Conservation (phyloP, 2,113 vertebrate species). For the Chaetops frenatus region DNA sequence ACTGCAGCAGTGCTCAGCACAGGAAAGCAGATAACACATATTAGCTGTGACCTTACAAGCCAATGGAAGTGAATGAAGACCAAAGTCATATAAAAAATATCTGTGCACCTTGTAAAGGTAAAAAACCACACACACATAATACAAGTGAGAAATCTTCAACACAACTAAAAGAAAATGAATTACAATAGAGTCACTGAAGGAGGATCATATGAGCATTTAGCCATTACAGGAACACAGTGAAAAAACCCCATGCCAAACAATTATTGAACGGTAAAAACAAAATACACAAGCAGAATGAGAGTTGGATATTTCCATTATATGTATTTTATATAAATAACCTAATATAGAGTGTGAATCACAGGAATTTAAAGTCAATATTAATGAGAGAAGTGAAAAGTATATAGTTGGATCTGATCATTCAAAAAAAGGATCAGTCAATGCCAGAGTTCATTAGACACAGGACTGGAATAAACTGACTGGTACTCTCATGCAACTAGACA, state of each 20-base stretch:
- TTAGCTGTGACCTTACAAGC: not conserved
- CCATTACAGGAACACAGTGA: not conserved
- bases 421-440: not conserved
- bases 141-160: not conserved
- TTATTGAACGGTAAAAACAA: not conserved
- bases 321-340: not conserved
- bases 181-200: not conserved
- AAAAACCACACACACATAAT: not conserved
- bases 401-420: not conserved
- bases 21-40: not conserved
- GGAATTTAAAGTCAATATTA: not conserved
- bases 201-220: not conserved
- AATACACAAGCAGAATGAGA: not conserved
- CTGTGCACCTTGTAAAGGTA: not conserved
- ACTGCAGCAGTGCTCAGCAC: not conserved
- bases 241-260: not conserved
- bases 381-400: not conserved
- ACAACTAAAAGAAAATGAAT: not conserved
- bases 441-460: not conserved
- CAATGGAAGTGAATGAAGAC: not conserved
- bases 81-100: not conserved
- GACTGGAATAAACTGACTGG: not conserved
- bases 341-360: not conserved
- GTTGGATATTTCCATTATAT: not conserved
- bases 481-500: not conserved